Evolutionary conservation across 2,113 vertebrate species (phyloP).

Genomic region (Cynopterus brachyotis): DNA sequence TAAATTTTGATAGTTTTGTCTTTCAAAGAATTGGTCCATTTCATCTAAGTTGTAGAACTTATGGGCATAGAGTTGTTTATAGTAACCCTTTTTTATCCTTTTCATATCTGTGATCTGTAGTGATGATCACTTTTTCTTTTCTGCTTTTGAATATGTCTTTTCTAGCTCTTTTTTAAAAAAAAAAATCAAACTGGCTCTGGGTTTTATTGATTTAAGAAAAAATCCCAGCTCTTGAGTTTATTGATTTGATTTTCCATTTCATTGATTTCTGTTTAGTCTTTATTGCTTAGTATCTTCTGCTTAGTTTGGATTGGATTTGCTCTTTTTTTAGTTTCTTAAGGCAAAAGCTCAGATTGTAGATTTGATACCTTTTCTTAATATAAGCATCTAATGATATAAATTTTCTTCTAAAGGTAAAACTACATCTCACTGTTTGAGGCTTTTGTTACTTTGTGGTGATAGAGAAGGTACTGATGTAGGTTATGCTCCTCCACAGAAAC

Average conservation of each 20-base stretch:
- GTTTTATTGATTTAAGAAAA: neutral
- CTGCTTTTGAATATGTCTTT: neutral
- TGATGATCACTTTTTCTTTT: neutral
- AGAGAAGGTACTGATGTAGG: neutral
- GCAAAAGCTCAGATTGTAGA: neutral
- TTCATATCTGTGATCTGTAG: neutral
- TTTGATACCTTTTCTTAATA: neutral
- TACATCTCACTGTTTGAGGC: neutral
- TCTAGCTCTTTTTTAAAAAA: neutral
- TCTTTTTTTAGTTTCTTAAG: neutral
- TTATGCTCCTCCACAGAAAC: neutral
- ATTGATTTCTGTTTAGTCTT: conserved; percentile 1
- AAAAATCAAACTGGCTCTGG: neutral
- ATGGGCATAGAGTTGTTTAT: neutral
- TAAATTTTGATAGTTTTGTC: neutral
- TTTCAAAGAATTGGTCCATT: neutral
- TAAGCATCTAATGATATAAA: neutral
- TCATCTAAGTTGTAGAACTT: neutral
- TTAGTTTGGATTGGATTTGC: neutral
- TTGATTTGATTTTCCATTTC: neutral
- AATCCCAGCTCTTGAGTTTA: neutral
- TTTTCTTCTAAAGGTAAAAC: neutral
- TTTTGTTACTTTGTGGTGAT: neutral
- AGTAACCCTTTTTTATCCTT: neutral
- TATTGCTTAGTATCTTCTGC: neutral